A percentile compares a stretch with the other conserved stretches of the same genome.
phyloP scores from a whole-genome alignment of 2,888 invertebrate genomes.

The Yponomeuta sedellus region DNA sequence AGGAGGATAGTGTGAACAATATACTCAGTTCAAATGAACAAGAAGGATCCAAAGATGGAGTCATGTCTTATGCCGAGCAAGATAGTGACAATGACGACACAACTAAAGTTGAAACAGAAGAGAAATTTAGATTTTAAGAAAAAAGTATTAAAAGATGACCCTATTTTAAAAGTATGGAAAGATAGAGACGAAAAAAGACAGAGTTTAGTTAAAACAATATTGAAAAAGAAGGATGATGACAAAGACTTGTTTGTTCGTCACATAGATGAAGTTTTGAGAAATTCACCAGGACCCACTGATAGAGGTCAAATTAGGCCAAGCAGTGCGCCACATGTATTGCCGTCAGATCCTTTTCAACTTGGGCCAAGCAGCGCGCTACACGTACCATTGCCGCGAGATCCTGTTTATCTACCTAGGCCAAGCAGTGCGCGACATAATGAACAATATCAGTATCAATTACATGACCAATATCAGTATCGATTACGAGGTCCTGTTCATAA shows the following conservation, averaged over 20 bases:
- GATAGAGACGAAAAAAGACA: constrained; percentile 17
- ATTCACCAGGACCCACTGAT: constrained; percentile 12
- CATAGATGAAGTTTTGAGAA: constrained; percentile 18
- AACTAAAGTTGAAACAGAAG: too few relatives aligned
- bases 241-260: constrained; percentile 16
- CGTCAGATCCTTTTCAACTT: constrained; percentile 3
- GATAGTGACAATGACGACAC: too few relatives aligned
- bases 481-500: too few relatives aligned
- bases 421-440: constrained; percentile 7
- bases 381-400: background rate
- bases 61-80: too few relatives aligned
- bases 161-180: constrained; percentile 16
- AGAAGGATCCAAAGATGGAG: background rate
- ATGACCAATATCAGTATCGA: too few relatives aligned
- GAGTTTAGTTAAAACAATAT: constrained; percentile 9
- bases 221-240: constrained; percentile 18
- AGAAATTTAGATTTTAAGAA: too few relatives aligned
- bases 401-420: constrained; percentile 17
- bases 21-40: background rate
- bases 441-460: background rate
- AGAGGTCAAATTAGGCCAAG: too few relatives aligned
- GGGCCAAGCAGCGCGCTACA: constrained; percentile 10
- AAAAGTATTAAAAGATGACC: too few relatives aligned
- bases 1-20: too few relatives aligned
- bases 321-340: constrained; percentile 8